A percentile compares a stretch with the other conserved stretches of the same genome.
phyloP scores from a whole-genome alignment of 2,888 invertebrate species.

The Drosophila putrida region DNA sequence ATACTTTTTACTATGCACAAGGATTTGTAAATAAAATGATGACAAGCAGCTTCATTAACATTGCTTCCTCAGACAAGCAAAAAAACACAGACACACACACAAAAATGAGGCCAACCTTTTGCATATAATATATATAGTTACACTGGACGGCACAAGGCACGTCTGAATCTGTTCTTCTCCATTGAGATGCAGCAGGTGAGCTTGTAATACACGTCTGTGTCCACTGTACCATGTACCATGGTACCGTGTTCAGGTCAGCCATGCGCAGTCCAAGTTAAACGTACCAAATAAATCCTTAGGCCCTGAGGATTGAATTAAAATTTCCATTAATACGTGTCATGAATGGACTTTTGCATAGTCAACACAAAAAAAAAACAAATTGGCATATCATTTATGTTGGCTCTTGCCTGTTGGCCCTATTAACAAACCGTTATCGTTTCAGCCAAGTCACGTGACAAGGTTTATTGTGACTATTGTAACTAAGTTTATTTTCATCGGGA shows the following conservation, averaged over 20 bases:
- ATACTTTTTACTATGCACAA: conserved; percentile 6
- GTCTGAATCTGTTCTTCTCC: neutral
- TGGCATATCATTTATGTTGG: conserved; percentile 11
- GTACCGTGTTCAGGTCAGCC: conserved; percentile 18
- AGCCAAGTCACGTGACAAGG: neutral
- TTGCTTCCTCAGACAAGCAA: neutral
- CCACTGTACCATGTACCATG: conserved; percentile 3
- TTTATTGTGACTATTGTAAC: neutral
- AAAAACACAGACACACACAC: neutral
- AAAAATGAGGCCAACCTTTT: neutral
- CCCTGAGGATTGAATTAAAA: conserved; percentile 36
- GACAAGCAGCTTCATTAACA: conserved; percentile 32
- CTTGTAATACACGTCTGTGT: conserved; percentile 14
- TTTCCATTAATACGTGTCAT: conserved; percentile 20
- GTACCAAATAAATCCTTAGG: conserved; percentile 17
- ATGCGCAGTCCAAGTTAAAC: conserved; percentile 32
- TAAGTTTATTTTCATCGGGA: neutral
- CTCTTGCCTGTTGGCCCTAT: neutral
- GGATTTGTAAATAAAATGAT: conserved; percentile 1
- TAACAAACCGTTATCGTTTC: neutral
- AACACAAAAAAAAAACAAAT: neutral
- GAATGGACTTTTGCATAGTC: conserved; percentile 7
- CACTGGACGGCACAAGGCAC: neutral
- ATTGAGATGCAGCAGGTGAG: conserved; percentile 8
- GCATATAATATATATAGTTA: conserved; percentile 9